Percentiles rank a stretch among this genome's conserved stretches.
phyloP scores from a whole-genome alignment of 2,113 vertebrate genomes.

The Turnix velox region DNA sequence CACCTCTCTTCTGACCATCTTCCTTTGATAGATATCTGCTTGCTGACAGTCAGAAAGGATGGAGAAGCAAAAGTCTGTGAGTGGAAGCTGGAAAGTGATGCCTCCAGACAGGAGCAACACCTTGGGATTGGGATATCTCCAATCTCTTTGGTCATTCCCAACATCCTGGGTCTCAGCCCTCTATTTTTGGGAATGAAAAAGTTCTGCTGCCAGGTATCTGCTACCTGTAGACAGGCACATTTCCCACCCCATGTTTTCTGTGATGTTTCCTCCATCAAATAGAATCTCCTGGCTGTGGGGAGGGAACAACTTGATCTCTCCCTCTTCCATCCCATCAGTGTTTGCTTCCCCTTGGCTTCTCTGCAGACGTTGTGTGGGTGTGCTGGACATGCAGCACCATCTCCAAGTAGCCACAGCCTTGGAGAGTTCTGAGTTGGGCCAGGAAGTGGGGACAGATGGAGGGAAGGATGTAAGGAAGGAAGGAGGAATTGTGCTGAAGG shows the following conservation, averaged over 20 bases:
- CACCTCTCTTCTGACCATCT: neutral
- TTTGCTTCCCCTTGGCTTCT: neutral
- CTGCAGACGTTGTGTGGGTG: neutral
- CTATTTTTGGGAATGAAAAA: accelerated
- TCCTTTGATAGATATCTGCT: neutral
- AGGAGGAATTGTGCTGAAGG: neutral
- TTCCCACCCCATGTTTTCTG: accelerated
- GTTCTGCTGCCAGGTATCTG: neutral
- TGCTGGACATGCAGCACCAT: accelerated
- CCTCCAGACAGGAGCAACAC: accelerated
- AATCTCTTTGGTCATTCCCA: neutral
- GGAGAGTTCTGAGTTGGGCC: neutral
- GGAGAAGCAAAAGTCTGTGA: accelerated
- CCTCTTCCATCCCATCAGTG: accelerated
- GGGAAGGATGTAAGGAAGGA: neutral
- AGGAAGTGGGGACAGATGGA: neutral
- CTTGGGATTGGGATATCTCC: accelerated
- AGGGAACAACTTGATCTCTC: neutral
- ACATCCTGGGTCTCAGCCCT: accelerated
- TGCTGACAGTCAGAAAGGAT: neutral
- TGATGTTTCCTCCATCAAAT: accelerated
- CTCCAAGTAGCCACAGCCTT: neutral
- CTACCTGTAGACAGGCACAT: accelerated
- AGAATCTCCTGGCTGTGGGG: accelerated
- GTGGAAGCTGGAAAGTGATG: neutral